Conservation (phyloP, 2,797 vertebrate species). For the Pangasius sanitwongsei region DNA sequence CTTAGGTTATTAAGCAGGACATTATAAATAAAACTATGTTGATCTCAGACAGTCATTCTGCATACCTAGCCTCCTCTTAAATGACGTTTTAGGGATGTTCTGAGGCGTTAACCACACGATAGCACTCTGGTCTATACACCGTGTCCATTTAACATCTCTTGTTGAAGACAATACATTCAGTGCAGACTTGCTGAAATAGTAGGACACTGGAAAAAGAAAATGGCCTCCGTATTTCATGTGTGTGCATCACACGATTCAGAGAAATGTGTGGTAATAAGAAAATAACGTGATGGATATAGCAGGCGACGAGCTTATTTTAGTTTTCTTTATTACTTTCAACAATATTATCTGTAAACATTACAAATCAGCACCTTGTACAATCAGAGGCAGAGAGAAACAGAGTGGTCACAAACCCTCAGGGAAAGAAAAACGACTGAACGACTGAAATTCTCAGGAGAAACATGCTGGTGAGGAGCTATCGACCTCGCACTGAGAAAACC, state of each 20-base stretch:
- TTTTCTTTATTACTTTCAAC: constrained; percentile 72
- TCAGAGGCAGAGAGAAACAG: constrained; percentile 61
- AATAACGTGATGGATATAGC: not conserved
- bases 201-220: not conserved
- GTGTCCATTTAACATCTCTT: not conserved
- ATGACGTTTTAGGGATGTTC: not conserved
- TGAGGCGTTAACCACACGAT: not conserved
- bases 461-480: constrained; percentile 30
- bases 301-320: constrained; percentile 21
- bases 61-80: not conserved
- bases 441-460: constrained; percentile 21
- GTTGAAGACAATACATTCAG: not conserved
- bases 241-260: not conserved
- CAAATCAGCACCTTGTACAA: constrained; percentile 76
- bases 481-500: constrained; percentile 16
- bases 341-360: constrained; percentile 76
- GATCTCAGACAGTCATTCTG: not conserved
- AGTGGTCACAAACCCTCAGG: constrained; percentile 47
- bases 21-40: not conserved
- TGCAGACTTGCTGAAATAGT: not conserved
- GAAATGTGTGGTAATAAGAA: not conserved
- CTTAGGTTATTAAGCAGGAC: not conserved
- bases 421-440: not conserved
- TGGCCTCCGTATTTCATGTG: not conserved
- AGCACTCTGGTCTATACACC: not conserved